These are phyloP conservation scores for Mirza zaza DNA, from an alignment of 2,113 vertebrate species.

Conservation along the genomic window DNA sequence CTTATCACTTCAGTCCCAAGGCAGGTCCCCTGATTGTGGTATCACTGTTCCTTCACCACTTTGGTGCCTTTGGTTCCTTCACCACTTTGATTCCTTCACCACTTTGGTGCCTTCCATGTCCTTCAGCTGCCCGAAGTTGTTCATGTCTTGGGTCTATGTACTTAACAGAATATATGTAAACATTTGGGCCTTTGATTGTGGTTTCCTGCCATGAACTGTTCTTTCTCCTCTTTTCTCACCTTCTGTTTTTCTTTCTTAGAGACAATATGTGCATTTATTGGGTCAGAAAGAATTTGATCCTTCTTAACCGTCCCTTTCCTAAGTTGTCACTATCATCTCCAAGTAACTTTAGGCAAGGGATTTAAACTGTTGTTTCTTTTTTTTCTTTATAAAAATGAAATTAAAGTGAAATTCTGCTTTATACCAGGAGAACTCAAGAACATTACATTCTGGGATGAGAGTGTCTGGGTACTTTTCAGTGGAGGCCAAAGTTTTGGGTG, in stretches of 20 bases:
- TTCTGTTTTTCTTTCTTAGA: background rate
- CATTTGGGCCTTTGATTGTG: background rate
- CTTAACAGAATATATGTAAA: background rate
- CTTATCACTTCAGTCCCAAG: background rate
- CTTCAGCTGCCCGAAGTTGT: background rate
- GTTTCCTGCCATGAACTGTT: background rate
- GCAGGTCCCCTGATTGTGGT: background rate
- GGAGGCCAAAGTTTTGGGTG: background rate
- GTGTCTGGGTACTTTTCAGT: background rate
- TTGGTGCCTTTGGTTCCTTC: too few relatives aligned
- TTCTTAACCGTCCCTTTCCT: slow-evolving; percentile 11
- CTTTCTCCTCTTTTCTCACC: background rate
- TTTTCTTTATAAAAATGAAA: slow-evolving; percentile 7
- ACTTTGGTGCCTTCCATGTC: background rate
- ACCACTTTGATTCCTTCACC: too few relatives aligned
- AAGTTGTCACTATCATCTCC: background rate
- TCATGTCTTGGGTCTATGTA: background rate
- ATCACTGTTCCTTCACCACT: background rate
- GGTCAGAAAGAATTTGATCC: slow-evolving; percentile 12
- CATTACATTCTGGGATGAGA: background rate
- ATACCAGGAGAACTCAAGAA: background rate
- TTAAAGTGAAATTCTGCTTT: background rate
- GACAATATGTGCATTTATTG: background rate
- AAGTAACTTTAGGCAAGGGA: background rate
- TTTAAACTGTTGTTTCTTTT: background rate